These are phyloP conservation scores for Leptobrachium leishanense DNA, from an alignment of 2,113 vertebrate genomes.

Conservation along the genomic window DNA sequence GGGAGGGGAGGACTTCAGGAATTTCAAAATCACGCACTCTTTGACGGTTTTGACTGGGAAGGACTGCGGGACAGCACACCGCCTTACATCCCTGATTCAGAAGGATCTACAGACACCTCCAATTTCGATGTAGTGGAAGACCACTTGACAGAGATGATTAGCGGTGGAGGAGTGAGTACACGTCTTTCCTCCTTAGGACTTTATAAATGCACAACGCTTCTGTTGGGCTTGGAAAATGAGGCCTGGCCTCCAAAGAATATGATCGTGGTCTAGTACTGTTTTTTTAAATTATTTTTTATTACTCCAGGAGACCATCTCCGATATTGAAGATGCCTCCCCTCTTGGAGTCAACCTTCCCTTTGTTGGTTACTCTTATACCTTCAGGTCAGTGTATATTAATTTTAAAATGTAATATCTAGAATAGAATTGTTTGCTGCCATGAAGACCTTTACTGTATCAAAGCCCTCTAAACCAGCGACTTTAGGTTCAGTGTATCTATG, in stretches of 20 bases:
- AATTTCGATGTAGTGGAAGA: slow-evolving; percentile 86
- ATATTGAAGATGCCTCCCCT: slow-evolving; percentile 67
- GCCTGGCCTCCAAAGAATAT: background rate
- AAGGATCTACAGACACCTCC: slow-evolving; percentile 78
- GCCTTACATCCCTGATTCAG: slow-evolving; percentile 76
- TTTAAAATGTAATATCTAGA: no score
- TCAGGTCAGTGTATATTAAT: slow-evolving; percentile 3
- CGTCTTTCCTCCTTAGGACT: background rate
- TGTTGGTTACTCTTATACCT: slow-evolving; percentile 79
- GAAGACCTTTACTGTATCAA: no score
- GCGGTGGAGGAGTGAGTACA: slow-evolving; percentile 66
- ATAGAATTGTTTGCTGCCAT: no score
- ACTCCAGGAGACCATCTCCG: slow-evolving; percentile 70
- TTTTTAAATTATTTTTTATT: background rate
- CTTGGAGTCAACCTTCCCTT: slow-evolving; percentile 80
- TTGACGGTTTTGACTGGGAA: slow-evolving; percentile 75
- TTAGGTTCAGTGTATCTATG: no score
- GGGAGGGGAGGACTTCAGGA: slow-evolving; percentile 70
- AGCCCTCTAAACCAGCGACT: no score
- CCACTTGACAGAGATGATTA: slow-evolving; percentile 78
- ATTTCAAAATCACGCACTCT: slow-evolving; percentile 77
- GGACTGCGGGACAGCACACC: slow-evolving; percentile 67
- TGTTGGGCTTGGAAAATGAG: background rate
- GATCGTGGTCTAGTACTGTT: no score
- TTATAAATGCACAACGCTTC: no score